A percentile compares a stretch with the other conserved stretches of the same genome.
Evolutionary conservation across 2,888 invertebrate species (phyloP).

Genomic region (Orthosia gothica): DNA sequence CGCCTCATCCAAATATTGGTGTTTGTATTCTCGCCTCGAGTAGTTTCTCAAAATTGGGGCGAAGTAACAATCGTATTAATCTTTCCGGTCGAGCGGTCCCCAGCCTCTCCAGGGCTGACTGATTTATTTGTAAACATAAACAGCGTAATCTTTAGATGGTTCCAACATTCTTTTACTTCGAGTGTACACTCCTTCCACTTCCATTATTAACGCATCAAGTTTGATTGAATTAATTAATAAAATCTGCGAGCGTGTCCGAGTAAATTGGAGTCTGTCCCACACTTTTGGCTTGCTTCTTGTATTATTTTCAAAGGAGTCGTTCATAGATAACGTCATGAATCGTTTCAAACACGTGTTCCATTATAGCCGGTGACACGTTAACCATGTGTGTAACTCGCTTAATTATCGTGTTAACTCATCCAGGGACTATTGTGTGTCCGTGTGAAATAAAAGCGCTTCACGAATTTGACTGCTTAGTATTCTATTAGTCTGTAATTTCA

Average conservation of each 20-base stretch:
- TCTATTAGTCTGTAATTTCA: constrained; percentile 35
- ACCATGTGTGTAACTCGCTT: constrained; percentile 68
- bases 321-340: constrained; percentile 61
- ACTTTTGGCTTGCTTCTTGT: constrained; percentile 40
- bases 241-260: constrained; percentile 7
- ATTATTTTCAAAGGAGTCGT: constrained; percentile 40
- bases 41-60: constrained; percentile 45
- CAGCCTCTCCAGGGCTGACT: constrained; percentile 12
- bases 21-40: constrained; percentile 56
- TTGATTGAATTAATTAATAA: constrained; percentile 9
- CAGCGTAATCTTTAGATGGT: constrained; percentile 3
- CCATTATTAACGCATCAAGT: neutral
- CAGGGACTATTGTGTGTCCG: constrained; percentile 47
- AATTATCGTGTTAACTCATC: constrained; percentile 60
- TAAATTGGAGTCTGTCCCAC: constrained; percentile 24
- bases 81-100: constrained; percentile 43
- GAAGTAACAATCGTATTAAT: constrained; percentile 48
- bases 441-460: constrained; percentile 49
- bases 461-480: constrained; percentile 27
- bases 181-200: neutral
- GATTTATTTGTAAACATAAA: constrained; percentile 45
- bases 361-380: constrained; percentile 59
- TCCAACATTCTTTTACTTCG: neutral
- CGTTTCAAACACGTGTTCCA: constrained; percentile 66
- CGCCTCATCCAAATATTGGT: constrained; percentile 48